phyloP scores from a whole-genome alignment of 1,140 invertebrate genomes.

The Cryptotermes secundus region DNA sequence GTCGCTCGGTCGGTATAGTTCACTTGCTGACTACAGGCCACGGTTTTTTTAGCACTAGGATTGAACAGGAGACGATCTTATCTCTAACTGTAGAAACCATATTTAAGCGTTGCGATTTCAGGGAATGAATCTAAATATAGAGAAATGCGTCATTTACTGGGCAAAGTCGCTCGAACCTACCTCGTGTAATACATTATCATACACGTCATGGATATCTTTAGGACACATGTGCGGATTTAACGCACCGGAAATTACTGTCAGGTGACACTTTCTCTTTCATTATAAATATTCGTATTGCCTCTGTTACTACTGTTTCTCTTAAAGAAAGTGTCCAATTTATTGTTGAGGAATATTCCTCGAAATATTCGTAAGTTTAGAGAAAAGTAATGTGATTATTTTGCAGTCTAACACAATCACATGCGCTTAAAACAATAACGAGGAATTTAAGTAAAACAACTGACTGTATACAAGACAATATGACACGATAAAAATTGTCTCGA shows the following conservation, averaged over 20 bases:
- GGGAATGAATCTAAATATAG: too few relatives aligned
- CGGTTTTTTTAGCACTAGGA: too few relatives aligned
- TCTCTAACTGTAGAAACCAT: too few relatives aligned
- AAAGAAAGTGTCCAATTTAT: background rate
- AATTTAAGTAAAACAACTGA: slow-evolving; percentile 14
- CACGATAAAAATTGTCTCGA: background rate
- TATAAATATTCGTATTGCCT: background rate
- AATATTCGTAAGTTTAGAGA: background rate
- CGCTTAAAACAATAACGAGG: background rate
- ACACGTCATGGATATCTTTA: too few relatives aligned
- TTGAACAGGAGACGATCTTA: too few relatives aligned
- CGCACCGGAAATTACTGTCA: background rate
- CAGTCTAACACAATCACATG: background rate
- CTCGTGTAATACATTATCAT: too few relatives aligned
- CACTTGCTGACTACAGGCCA: too few relatives aligned
- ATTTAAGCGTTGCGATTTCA: too few relatives aligned
- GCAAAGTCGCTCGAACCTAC: too few relatives aligned
- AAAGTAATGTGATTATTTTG: background rate
- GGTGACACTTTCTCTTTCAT: background rate
- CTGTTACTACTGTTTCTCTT: background rate
- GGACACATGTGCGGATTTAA: background rate
- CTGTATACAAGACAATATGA: background rate
- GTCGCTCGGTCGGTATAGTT: too few relatives aligned
- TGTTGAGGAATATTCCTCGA: background rate
- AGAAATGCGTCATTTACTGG: too few relatives aligned